A percentile compares a stretch with the other conserved stretches of the same genome.
phyloP scores from a whole-genome alignment of 2,797 vertebrate species.

The Protonibea diacanthus region DNA sequence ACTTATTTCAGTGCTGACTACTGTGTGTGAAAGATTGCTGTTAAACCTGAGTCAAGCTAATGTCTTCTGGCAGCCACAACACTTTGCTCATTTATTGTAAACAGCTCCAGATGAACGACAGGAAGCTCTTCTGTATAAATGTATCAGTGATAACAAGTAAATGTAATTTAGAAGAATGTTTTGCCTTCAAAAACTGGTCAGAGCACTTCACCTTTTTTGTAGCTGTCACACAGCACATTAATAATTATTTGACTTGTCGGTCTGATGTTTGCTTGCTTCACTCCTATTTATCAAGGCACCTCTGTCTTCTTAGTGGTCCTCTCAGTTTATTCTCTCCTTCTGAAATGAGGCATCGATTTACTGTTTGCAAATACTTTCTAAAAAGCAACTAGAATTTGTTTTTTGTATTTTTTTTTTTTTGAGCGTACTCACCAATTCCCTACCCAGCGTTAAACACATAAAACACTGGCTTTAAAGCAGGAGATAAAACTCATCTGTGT shows the following conservation, averaged over 20 bases:
- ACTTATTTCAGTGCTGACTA: neutral
- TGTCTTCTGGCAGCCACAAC: neutral
- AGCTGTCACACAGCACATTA: slow-evolving; percentile 6
- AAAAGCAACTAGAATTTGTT: slow-evolving; percentile 17
- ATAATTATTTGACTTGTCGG: neutral
- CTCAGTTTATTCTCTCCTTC: slow-evolving; percentile 37
- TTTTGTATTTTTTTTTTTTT: neutral
- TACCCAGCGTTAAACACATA: slow-evolving; percentile 33
- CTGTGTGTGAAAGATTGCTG: slow-evolving; percentile 1
- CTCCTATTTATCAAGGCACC: slow-evolving; percentile 34
- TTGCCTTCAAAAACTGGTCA: slow-evolving; percentile 1
- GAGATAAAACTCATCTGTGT: slow-evolving; percentile 23
- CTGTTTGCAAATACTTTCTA: slow-evolving; percentile 46
- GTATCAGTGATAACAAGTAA: neutral
- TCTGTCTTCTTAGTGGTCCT: slow-evolving; percentile 53
- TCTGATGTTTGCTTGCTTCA: slow-evolving; percentile 11
- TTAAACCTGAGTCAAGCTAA: slow-evolving; percentile 9
- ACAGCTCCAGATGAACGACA: slow-evolving; percentile 10
- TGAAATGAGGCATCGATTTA: slow-evolving; percentile 67
- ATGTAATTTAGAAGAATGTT: slow-evolving; percentile 22
- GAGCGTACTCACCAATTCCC: slow-evolving; percentile 19
- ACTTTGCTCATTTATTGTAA: neutral
- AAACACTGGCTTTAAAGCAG: slow-evolving; percentile 28
- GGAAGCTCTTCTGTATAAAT: slow-evolving; percentile 13
- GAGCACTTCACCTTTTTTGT: neutral